phyloP scores from a whole-genome alignment of 2,888 invertebrate genomes.

The Drosophila anomelani region DNA sequence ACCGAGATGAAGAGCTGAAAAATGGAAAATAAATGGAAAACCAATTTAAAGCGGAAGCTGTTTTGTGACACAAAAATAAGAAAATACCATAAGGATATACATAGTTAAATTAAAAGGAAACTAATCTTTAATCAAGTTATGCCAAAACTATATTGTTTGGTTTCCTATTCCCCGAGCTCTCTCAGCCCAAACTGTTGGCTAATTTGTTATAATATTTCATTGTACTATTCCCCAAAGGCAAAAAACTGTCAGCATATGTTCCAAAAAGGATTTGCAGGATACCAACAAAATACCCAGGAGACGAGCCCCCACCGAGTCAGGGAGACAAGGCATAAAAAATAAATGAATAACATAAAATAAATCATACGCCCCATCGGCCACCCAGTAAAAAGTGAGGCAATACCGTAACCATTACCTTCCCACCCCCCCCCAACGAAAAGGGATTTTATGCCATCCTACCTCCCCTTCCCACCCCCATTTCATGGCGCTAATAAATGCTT shows the following conservation, averaged over 20 bases:
- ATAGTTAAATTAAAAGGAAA: constrained; percentile 14
- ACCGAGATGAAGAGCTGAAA: constrained; percentile 18
- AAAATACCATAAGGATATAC: constrained; percentile 55
- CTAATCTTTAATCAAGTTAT: background rate
- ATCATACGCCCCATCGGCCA: constrained; percentile 78
- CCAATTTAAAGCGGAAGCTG: constrained; percentile 46
- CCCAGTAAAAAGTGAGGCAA: constrained; percentile 68
- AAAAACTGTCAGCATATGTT: constrained; percentile 36
- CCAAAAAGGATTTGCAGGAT: constrained; percentile 21
- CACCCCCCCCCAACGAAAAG: background rate
- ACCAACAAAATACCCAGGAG: constrained; percentile 18
- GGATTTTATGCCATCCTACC: background rate
- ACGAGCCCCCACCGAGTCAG: constrained; percentile 2
- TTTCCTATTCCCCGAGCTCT: background rate
- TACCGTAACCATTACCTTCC: constrained; percentile 63
- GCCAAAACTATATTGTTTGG: background rate
- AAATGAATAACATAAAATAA: constrained; percentile 70
- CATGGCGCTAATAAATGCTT: constrained; percentile 79
- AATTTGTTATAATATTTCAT: constrained; percentile 29
- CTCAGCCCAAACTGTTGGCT: background rate
- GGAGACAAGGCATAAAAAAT: constrained; percentile 38
- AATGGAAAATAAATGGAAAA: constrained; percentile 38
- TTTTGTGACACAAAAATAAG: constrained; percentile 9
- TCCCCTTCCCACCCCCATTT: constrained; percentile 10
- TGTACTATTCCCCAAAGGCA: constrained; percentile 18